phyloP scores from a whole-genome alignment of 2,888 invertebrate genomes.

The Leucophenga maculata region DNA sequence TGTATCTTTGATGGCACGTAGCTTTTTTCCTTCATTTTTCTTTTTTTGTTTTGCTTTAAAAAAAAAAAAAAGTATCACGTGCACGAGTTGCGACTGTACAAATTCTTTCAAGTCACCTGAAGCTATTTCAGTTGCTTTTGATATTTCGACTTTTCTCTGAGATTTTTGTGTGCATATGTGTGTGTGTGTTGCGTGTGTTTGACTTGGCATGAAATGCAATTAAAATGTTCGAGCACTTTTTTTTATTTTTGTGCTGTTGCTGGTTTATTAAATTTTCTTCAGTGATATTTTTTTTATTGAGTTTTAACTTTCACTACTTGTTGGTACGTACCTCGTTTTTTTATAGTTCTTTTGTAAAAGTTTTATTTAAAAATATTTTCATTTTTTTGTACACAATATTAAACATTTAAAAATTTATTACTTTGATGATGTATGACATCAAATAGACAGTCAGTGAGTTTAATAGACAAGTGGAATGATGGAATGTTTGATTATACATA shows the following conservation, averaged over 20 bases:
- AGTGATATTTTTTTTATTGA: too few relatives aligned
- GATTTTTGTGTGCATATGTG: too few relatives aligned
- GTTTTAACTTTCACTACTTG: not conserved
- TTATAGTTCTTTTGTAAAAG: not conserved
- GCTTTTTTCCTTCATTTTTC: too few relatives aligned
- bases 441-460: constrained; percentile 7
- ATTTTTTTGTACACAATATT: constrained; percentile 6
- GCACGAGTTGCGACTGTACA: too few relatives aligned
- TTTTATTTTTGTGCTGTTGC: not conserved
- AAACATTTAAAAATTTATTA: constrained; percentile 17
- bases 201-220: not conserved
- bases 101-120: constrained; percentile 1
- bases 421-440: not conserved
- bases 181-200: not conserved
- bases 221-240: constrained; percentile 5
- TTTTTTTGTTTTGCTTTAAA: too few relatives aligned
- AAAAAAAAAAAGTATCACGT: too few relatives aligned
- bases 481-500: not conserved
- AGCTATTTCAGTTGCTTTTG: not conserved
- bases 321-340: not conserved
- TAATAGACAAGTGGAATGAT: not conserved
- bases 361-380: too few relatives aligned
- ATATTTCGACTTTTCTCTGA: too few relatives aligned
- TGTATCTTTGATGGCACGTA: constrained; percentile 60
- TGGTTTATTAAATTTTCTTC: too few relatives aligned